Evolutionary conservation across 2,113 vertebrate species (phyloP), one percentile per base, ranked within the genome.

Genomic region (Axis porcinus): DNA sequence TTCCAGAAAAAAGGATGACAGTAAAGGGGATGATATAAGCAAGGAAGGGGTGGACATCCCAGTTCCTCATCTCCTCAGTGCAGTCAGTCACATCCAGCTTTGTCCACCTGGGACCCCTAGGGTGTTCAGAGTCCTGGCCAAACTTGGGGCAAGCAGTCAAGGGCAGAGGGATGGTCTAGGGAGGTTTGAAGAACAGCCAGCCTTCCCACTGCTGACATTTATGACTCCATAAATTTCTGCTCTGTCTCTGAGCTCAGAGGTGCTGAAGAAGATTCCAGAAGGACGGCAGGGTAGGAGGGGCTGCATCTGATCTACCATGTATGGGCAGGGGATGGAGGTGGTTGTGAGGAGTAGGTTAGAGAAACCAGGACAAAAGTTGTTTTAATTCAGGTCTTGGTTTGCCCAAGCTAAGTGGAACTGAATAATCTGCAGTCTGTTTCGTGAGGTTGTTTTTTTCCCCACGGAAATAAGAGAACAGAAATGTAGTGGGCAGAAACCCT

Each of bases 291-390:
- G 27, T 9, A 30, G 62, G 7, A 92, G 27, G 27, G 19, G 7
- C 33, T 83, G 33, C 45, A 33, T 25, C 11, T 85, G 58, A 58
- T 70, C 85, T 62, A 25, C 33, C 62, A 33, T 23, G 40, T 11
- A 33, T 13, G 57, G 14, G 11, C 0, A 2, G 7, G 3, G 16
- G 3, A 6, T 2, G 7, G 9, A 43, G 2, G 5, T 83, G 40
- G 30, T 76, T 70, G 67, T 40, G n/a, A 19, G 19, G 67, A 70
- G 67, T 40, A 5, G 19, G n/a, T 70, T 70, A 9, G 52, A 40
- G 60, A 89, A 55, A 43, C 33, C 27, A 84, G 14, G 30, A 36
- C 33, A 50, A n/a, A 95, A 36, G 23, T 3, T 28, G 19, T 9
- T 55, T 86, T 55, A 6, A 85, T 86, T 67, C 47, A 45, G 21